phyloP scores from a whole-genome alignment of 2,797 vertebrate genomes.

The Vespertilio murinus region DNA sequence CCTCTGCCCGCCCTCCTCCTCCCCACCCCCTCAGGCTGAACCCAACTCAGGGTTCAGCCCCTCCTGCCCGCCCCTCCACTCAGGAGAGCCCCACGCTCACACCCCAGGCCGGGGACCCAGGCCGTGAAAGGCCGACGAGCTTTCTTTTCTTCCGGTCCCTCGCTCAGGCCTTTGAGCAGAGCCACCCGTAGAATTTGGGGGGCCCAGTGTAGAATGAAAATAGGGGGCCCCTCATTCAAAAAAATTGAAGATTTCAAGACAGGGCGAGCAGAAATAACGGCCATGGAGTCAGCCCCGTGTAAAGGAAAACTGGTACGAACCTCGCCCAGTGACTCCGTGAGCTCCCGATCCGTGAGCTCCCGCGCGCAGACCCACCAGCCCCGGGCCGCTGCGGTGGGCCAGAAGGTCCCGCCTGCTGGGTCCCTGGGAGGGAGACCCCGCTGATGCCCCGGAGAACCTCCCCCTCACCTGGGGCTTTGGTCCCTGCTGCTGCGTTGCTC shows the following conservation, averaged over 20 bases:
- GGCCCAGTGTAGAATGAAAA: background rate
- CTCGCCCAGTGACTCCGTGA: background rate
- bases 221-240: background rate
- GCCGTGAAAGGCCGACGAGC: background rate
- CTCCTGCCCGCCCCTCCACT: background rate
- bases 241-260: slow-evolving; percentile 18
- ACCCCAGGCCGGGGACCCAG: too few relatives aligned
- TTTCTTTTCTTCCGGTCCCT: background rate
- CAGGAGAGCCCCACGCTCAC: background rate
- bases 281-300: background rate
- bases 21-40: too few relatives aligned
- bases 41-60: background rate
- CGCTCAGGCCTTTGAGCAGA: background rate
- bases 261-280: background rate
- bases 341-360: background rate
- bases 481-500: background rate
- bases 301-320: background rate
- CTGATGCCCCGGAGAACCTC: background rate
- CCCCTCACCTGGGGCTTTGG: background rate
- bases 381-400: background rate
- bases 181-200: background rate
- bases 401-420: background rate
- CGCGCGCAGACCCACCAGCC: background rate
- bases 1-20: background rate
- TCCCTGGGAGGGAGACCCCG: background rate